Evolutionary conservation across 2,113 vertebrate species (phyloP).

Genomic region (Oncorhynchus masou): DNA sequence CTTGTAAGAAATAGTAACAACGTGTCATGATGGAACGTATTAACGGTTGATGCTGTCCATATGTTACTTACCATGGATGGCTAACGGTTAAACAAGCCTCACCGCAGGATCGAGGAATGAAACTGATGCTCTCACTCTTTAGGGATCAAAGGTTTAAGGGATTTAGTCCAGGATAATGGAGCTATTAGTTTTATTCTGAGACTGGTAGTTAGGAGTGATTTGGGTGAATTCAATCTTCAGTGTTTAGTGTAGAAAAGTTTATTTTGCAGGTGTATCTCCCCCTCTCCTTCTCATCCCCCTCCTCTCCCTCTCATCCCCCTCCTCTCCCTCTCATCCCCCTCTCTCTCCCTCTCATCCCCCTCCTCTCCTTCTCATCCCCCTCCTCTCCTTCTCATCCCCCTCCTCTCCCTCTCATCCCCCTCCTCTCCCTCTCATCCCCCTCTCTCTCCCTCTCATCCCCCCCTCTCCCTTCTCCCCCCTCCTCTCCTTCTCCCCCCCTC

Average conservation of each 20-base stretch:
- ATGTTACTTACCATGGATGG: slow-evolving; percentile 60
- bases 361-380: too few relatives aligned
- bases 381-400: too few relatives aligned
- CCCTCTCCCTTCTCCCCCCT: too few relatives aligned
- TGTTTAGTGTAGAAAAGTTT: neutral
- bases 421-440: too few relatives aligned
- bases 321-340: neutral
- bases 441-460: too few relatives aligned
- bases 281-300: too few relatives aligned
- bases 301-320: too few relatives aligned
- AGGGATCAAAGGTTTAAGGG: slow-evolving; percentile 21
- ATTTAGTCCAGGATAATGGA: neutral
- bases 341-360: too few relatives aligned
- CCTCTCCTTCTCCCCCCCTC: too few relatives aligned
- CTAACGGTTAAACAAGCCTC: slow-evolving; percentile 41
- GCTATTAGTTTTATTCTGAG: neutral
- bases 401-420: too few relatives aligned
- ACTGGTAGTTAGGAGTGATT: neutral
- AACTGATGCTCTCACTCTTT: neutral
- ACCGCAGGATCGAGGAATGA: slow-evolving; percentile 1
- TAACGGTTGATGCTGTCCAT: slow-evolving; percentile 78
- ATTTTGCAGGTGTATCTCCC: neutral
- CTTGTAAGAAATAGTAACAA: slow-evolving; percentile 76
- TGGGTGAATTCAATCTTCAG: too few relatives aligned
- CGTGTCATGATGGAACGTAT: slow-evolving; percentile 73